phyloP scores from a whole-genome alignment of 2,113 vertebrate genomes.

The Epinephelus fuscoguttatus region DNA sequence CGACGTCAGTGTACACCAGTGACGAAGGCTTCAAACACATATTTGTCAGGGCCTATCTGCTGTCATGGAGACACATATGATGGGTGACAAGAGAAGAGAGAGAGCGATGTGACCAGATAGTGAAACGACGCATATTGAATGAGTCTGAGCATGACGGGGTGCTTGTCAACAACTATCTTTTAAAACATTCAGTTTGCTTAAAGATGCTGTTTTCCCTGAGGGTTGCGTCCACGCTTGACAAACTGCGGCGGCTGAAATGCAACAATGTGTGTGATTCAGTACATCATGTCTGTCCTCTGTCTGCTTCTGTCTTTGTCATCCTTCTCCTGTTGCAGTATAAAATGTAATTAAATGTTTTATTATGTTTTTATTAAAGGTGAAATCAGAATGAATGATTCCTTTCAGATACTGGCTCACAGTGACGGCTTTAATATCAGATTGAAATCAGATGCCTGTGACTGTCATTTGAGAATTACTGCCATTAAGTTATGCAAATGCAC shows the following conservation, averaged over 20 bases:
- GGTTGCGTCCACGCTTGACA: not conserved
- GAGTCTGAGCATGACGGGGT: not conserved
- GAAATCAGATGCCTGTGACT: conserved; percentile 14
- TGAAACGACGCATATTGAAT: not conserved
- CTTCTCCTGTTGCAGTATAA: not conserved
- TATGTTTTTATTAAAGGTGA: not conserved
- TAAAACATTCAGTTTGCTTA: not conserved
- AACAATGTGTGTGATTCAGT: not conserved
- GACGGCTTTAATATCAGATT: not conserved
- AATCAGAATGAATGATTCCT: conserved; percentile 10
- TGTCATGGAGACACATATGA: conserved; percentile 41
- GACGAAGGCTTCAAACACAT: not conserved
- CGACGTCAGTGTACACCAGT: not conserved
- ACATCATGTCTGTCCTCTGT: not conserved
- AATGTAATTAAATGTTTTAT: not conserved
- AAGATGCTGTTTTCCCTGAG: not conserved
- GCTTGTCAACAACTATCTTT: conserved; percentile 1
- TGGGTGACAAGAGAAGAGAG: not conserved
- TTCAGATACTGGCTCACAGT: conserved; percentile 19
- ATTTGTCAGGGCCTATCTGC: not conserved
- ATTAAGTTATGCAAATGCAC: conserved; percentile 48
- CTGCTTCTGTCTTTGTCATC: not conserved
- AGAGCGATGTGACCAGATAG: not conserved
- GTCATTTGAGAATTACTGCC: conserved; percentile 17
- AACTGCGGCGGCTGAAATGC: not conserved